Percentiles rank a stretch among this genome's conserved stretches.
Conservation (phyloP, 2,797 vertebrate species). For the Sebastes trivittatus region DNA sequence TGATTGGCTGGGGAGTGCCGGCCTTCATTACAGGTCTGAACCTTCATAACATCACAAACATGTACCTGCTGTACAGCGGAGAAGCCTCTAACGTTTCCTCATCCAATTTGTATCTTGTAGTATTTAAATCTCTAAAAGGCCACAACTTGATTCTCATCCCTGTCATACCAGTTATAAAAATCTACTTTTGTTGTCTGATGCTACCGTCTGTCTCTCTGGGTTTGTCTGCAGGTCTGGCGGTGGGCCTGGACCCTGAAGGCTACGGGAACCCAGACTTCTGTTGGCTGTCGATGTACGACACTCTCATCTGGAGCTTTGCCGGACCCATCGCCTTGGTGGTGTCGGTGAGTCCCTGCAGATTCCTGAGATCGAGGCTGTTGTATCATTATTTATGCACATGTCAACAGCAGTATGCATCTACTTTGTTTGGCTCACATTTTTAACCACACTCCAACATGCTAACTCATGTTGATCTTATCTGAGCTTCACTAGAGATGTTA, state of each 20-base stretch:
- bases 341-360: slow-evolving; percentile 81
- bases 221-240: slow-evolving; percentile 86
- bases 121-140: not conserved
- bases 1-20: slow-evolving; percentile 95
- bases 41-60: not conserved
- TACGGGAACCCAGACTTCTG: slow-evolving; percentile 97
- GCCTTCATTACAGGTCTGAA: slow-evolving; percentile 92
- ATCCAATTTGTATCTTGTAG: not conserved
- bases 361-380: not conserved
- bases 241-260: slow-evolving; percentile 94
- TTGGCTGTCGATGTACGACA: slow-evolving; percentile 95
- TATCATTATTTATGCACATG: not conserved
- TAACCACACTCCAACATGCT: not conserved
- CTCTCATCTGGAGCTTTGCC: slow-evolving; percentile 94
- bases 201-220: not conserved
- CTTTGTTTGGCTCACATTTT: not conserved
- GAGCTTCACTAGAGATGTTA: not conserved
- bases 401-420: not conserved
- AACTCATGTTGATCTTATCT: not conserved
- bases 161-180: not conserved
- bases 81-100: not conserved
- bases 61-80: not conserved
- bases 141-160: not conserved
- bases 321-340: slow-evolving; percentile 89
- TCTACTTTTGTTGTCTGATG: not conserved